Evolutionary conservation across 2,888 invertebrate genomes (phyloP), one percentile per base, ranked within the genome.

Genomic region (Cerceris rybyensis): DNA sequence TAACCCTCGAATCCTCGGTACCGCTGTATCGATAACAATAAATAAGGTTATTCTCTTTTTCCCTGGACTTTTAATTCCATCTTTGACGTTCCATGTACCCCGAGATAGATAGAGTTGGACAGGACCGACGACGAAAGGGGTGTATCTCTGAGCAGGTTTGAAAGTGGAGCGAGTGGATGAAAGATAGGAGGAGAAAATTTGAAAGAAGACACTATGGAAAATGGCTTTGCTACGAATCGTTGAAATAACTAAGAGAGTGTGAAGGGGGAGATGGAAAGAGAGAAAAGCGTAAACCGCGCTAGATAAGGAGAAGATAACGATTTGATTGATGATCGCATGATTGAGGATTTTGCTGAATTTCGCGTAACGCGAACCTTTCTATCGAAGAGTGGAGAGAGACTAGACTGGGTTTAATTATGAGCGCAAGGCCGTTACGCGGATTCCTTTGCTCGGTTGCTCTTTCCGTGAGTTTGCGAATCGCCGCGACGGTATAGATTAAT

Each of bases 1-100:
- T 43, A 59, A 65, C 73, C 43, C 55, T 46, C 13, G 17, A 65
- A 54, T 16, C 39, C 39, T 60, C 61, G 59, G 63, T 63, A 68
- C 70, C 58, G 70, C 57, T 79, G 77, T 79, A 79, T 59, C 49
- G 50, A 79, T 73, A 74, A 69, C 46, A 78, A 78, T 76, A 78
- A 79, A 79, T 50, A 16, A 70, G 65, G 67, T 77, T 77, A 79
- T 79, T 79, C 79, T 78, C n/a, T 50, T 50, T n/a, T 8, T 9
- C 2, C 7, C 13, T 57, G 7, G 52, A 8, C 11, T 46, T 46
- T 11, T 46, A 11, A 46, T 46, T 46, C 46, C 46, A 46, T 1
- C 2, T 8, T 11, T 46, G 6, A 8, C 6, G 46, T 46, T 46
- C 46, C 46, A 46, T 4, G 28, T 2, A 28, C 28, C 28, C 2